Conservation (phyloP, 2,888 invertebrate species). For the Nyleta sp. region DNA sequence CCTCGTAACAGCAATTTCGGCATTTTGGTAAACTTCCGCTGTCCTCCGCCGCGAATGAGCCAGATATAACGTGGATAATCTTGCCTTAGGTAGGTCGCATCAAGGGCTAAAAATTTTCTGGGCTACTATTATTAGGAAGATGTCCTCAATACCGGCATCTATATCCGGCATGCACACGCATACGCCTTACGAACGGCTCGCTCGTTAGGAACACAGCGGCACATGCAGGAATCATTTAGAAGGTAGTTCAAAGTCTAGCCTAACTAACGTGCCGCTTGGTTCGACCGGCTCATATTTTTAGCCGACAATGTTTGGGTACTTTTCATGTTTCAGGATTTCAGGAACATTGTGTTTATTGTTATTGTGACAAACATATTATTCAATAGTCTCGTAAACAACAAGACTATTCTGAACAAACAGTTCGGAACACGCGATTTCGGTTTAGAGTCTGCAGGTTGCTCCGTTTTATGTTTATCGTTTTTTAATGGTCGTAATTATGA, state of each 20-base stretch:
- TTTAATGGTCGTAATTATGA: no score
- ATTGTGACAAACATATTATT: no score
- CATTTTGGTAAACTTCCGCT: conserved; percentile 48
- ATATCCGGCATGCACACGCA: conserved; percentile 76
- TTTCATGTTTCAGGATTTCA: no score
- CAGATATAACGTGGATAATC: conserved; percentile 61
- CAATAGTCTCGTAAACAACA: no score
- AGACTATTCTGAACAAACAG: no score
- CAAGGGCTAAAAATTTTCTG: conserved; percentile 82
- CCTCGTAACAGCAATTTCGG: conserved; percentile 17
- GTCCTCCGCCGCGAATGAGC: conserved; percentile 34
- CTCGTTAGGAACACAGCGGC: conserved; percentile 53
- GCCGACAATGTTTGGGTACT: no score
- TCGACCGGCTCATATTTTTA: neutral
- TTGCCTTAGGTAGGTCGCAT: conserved; percentile 74
- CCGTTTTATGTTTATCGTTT: no score
- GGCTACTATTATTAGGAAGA: conserved; percentile 81
- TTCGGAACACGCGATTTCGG: no score
- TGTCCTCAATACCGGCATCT: conserved; percentile 81
- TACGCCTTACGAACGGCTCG: conserved; percentile 66
- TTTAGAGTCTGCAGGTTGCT: no score
- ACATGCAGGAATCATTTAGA: conserved; percentile 52
- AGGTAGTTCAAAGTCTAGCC: conserved; percentile 49
- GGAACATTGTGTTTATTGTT: neutral
- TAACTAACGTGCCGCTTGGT: no score